These are phyloP conservation scores for Psylliodes chrysocephalus DNA, from an alignment of 2,888 invertebrate genomes.

Conservation along the genomic window DNA sequence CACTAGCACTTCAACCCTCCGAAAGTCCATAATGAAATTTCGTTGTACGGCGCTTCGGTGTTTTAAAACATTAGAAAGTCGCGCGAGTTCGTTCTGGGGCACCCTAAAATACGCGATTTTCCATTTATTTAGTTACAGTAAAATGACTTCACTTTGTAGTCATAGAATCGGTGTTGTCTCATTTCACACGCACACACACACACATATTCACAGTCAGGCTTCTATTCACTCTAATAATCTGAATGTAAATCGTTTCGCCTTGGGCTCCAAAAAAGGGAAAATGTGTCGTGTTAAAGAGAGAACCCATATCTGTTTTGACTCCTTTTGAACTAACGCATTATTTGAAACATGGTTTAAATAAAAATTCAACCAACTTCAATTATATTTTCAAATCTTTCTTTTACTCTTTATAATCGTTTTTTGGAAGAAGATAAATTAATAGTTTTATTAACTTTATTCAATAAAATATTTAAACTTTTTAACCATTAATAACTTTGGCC, in stretches of 20 bases:
- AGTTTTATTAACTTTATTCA: no score
- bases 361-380: no score
- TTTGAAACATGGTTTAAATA: constrained; percentile 29
- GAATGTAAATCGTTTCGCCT: constrained; percentile 62
- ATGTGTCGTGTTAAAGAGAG: constrained; percentile 20
- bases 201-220: constrained; percentile 58
- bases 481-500: no score
- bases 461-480: no score
- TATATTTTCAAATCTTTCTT: no score
- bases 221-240: constrained; percentile 54
- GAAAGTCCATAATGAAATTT: constrained; percentile 39
- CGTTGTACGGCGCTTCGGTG: constrained; percentile 32
- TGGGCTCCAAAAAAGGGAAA: constrained; percentile 43
- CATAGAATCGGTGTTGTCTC: constrained; percentile 57
- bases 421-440: no score
- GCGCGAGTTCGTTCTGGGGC: constrained; percentile 18
- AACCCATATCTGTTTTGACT: no score
- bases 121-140: constrained; percentile 59
- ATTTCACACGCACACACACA: constrained; percentile 62
- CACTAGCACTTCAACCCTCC: constrained; percentile 16
- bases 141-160: constrained; percentile 60
- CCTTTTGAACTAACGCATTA: no score
- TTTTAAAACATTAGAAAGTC: constrained; percentile 42
- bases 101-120: constrained; percentile 49
- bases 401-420: no score